Conservation (phyloP, 2,888 invertebrate species). For the Lycocerus yunnanus region DNA sequence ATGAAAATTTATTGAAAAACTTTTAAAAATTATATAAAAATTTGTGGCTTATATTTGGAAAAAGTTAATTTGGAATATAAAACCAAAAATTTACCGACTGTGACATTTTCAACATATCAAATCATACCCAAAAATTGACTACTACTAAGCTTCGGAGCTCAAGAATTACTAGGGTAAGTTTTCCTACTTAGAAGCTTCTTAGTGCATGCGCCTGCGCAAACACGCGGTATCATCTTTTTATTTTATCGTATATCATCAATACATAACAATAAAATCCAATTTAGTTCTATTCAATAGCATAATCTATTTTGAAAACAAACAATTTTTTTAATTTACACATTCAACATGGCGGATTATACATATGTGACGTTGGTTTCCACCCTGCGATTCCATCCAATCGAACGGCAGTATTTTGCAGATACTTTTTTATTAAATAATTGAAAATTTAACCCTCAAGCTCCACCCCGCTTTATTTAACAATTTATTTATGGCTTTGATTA, state of each 20-base stretch:
- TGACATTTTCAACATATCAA: constrained; percentile 33
- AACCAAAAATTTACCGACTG: constrained; percentile 36
- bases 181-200: constrained; percentile 2
- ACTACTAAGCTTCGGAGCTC: not conserved
- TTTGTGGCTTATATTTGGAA: constrained; percentile 50
- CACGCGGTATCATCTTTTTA: not conserved
- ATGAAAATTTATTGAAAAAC: constrained; percentile 47
- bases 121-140: not conserved
- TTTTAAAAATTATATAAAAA: constrained; percentile 39
- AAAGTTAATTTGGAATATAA: constrained; percentile 38
- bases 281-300: not conserved
- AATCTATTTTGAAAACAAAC: not conserved
- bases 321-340: not conserved
- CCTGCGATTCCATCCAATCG: constrained; percentile 30
- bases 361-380: constrained; percentile 32
- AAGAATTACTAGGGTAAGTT: not conserved
- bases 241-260: not conserved
- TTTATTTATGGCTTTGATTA: not conserved
- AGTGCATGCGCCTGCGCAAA: not conserved
- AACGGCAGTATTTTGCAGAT: constrained; percentile 24
- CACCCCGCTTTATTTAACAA: constrained; percentile 18
- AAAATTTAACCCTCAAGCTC: constrained; percentile 30
- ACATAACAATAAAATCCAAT: not conserved
- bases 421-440: constrained; percentile 36
- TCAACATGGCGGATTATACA: constrained; percentile 41